These are phyloP conservation scores for Chondrosia reniformis DNA, from an alignment of 37 sponge, comb jelly and placozoan genomes.

Conservation along the genomic window DNA sequence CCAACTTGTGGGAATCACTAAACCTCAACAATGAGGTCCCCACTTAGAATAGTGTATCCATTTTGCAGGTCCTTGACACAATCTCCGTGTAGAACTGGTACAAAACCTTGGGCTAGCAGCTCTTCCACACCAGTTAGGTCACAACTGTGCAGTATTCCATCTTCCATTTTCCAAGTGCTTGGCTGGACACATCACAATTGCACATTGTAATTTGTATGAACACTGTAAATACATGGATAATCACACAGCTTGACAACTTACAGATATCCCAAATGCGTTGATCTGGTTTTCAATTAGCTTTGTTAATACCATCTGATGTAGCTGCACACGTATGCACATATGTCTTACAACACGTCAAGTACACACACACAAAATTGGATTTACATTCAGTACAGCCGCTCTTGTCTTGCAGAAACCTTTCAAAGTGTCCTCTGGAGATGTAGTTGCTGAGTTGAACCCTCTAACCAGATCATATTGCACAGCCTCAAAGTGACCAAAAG, in stretches of 20 bases:
- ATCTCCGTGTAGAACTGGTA: slow-evolving; percentile 13
- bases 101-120: not conserved
- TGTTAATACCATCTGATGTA: not conserved
- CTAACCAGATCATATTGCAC: not conserved
- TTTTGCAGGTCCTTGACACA: slow-evolving; percentile 3
- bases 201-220: not conserved
- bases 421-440: not conserved
- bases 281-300: not conserved
- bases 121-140: slow-evolving; percentile 1
- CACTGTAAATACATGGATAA: too few species aligned
- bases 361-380: not conserved
- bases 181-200: not conserved
- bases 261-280: slow-evolving; percentile 18
- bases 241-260: too few species aligned
- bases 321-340: not conserved
- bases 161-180: slow-evolving; percentile 11
- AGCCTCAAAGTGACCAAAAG: slow-evolving; percentile 23
- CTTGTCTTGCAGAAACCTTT: slow-evolving; percentile 17
- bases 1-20: too few species aligned
- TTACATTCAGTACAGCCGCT: not conserved
- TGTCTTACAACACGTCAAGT: not conserved
- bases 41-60: slow-evolving; percentile 17
- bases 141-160: not conserved
- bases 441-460: not conserved
- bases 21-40: slow-evolving; percentile 20